Base-by-base conservation (phyloP, 2,113 vertebrate species). In the Oreochromis spilurus region DNA sequence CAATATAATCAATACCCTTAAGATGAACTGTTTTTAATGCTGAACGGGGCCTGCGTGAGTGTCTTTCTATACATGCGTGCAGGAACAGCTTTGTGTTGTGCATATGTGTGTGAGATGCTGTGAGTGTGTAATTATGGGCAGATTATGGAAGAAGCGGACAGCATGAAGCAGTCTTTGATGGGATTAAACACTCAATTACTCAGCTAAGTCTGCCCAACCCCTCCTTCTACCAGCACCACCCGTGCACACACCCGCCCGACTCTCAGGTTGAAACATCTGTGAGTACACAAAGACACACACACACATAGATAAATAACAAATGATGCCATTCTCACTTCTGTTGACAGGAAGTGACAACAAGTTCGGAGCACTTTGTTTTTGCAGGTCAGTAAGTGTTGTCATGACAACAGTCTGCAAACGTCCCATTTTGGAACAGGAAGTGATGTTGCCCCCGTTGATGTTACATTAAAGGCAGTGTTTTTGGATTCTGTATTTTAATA, bases 161-260 rank as follows among this genome's bases (percentile, higher is more conserved):
- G 91, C 92, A 93, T 91, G 87, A 92, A 89, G 91, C 91, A 86
- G 88, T 90, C 95, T 96, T 96, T 96, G 95, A 96, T 96, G 93
- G 96, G 94, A 96, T 96, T 96, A 96, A 91, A 88, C 91, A 93
- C 95, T 95, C 93, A 94, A 95, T 96, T 95, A 95, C 94, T 92
- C 94, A 88, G 85, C 88, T 87, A 93, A 95, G 43, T 93, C 90
- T 85, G 72, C 83, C 83, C 79, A 67, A 21, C 85, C 78, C 43
- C 57, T 48, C 54, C 31, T 82, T 57, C n/a, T 19, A 26, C 62
- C 55, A 43, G 7, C 67, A 36, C 67, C 43, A 50, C 70, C 70
- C 24, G 7, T 13, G 29, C 53, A 31, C 5, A 75, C 57, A 19
- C 13, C n/a, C 70, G 5, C 54, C 52, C 26, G 53, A 57, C 36